These are phyloP conservation scores for Mythimna albipuncta DNA, from an alignment of 2,888 invertebrate genomes.

Conservation along the genomic window DNA sequence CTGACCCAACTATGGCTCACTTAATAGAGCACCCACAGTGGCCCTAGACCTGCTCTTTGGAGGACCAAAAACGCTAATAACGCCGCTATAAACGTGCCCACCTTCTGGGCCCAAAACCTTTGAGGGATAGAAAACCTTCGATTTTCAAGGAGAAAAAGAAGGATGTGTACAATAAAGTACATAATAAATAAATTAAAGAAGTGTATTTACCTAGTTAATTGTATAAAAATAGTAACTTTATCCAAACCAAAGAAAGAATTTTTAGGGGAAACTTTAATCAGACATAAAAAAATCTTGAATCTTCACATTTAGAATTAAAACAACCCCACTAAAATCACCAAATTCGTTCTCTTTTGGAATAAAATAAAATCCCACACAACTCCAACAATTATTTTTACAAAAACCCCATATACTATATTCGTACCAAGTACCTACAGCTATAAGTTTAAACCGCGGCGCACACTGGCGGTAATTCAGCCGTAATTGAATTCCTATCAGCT, in stretches of 20 bases:
- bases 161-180: too few relatives aligned
- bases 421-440: slow-evolving; percentile 34
- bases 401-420: slow-evolving; percentile 38
- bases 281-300: background rate
- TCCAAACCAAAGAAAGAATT: background rate
- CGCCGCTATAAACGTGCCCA: too few relatives aligned
- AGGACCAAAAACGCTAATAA: too few relatives aligned
- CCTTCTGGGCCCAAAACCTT: too few relatives aligned
- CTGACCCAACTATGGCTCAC: too few relatives aligned
- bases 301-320: background rate
- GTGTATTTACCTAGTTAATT: background rate
- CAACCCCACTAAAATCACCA: background rate
- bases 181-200: too few relatives aligned
- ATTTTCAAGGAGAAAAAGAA: too few relatives aligned
- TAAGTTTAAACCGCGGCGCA: slow-evolving; percentile 62
- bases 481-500: slow-evolving; percentile 69
- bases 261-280: too few relatives aligned
- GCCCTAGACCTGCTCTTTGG: too few relatives aligned
- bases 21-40: too few relatives aligned
- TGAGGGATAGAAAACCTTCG: too few relatives aligned
- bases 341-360: background rate
- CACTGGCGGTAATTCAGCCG: slow-evolving; percentile 61
- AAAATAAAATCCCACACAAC: background rate
- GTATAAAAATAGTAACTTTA: too few relatives aligned
- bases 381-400: background rate